Conservation (phyloP, 2,888 invertebrate species). For the Agrotis puta region DNA sequence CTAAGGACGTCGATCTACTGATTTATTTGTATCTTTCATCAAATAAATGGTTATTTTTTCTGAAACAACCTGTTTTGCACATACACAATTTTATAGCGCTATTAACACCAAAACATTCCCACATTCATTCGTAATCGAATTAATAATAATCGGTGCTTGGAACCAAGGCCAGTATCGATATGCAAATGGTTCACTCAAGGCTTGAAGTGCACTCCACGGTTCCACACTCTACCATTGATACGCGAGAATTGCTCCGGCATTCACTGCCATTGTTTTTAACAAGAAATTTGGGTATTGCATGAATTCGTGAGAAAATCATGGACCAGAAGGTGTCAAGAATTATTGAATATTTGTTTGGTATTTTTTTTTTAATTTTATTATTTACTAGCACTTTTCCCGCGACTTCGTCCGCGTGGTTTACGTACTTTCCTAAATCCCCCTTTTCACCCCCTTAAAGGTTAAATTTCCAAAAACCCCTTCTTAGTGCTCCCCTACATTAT, state of each 20-base stretch:
- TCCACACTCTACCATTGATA: slow-evolving; percentile 70
- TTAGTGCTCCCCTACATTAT: too few species aligned
- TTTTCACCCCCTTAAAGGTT: too few species aligned
- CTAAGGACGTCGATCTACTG: too few species aligned
- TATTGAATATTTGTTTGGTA: background rate
- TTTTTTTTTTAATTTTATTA: too few species aligned
- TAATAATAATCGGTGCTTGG: slow-evolving; percentile 60
- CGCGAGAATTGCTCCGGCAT: slow-evolving; percentile 78
- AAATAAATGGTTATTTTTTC: background rate
- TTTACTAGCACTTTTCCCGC: too few species aligned
- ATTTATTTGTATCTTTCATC: background rate
- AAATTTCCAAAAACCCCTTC: too few species aligned
- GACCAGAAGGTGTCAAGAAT: background rate
- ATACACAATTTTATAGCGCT: background rate
- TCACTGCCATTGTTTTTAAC: slow-evolving; percentile 82
- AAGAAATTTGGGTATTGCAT: slow-evolving; percentile 66
- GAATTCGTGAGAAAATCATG: slow-evolving; percentile 75
- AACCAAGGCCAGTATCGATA: slow-evolving; percentile 81
- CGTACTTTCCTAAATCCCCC: too few species aligned
- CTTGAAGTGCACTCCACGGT: slow-evolving; percentile 79
- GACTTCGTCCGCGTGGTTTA: too few species aligned
- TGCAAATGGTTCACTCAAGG: slow-evolving; percentile 84
- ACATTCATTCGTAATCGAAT: slow-evolving; percentile 62
- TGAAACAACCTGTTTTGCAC: background rate
- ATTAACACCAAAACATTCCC: slow-evolving; percentile 52